Conservation (phyloP, 1,140 invertebrate species). For the Drosophila paulistorum region DNA sequence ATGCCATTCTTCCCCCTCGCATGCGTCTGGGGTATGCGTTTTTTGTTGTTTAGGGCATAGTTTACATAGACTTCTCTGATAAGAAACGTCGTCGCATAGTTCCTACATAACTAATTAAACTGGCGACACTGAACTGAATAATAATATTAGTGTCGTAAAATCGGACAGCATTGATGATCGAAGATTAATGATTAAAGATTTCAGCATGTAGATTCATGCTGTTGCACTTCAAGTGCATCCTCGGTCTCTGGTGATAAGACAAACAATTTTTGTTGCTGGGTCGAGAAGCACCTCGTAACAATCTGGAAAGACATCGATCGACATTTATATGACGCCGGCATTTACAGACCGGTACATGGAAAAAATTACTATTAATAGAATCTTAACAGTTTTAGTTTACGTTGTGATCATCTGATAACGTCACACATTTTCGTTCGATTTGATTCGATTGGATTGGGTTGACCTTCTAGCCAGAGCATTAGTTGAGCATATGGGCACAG, state of each 20-base stretch:
- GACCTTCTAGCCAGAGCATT: slow-evolving; percentile 36
- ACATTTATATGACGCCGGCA: neutral
- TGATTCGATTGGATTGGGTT: slow-evolving; percentile 21
- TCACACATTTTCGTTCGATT: neutral
- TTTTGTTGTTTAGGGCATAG: slow-evolving; percentile 16
- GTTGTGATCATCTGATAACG: neutral
- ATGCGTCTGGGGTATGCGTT: slow-evolving; percentile 42
- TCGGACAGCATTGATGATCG: slow-evolving; percentile 16
- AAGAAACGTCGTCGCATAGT: slow-evolving; percentile 23
- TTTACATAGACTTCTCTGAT: slow-evolving; percentile 46
- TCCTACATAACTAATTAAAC: slow-evolving; percentile 37
- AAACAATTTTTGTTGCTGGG: slow-evolving; percentile 19
- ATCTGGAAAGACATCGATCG: neutral
- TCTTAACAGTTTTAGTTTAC: neutral
- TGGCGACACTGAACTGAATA: slow-evolving; percentile 38
- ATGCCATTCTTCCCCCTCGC: neutral
- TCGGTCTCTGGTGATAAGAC: neutral
- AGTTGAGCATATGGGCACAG: slow-evolving; percentile 3
- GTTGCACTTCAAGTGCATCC: slow-evolving; percentile 46
- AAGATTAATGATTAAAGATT: slow-evolving; percentile 27
- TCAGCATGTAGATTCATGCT: slow-evolving; percentile 35
- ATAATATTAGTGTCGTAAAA: slow-evolving; percentile 36
- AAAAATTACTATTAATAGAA: slow-evolving; percentile 10
- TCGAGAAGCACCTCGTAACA: slow-evolving; percentile 14
- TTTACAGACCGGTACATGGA: slow-evolving; percentile 4